Base-by-base conservation (phyloP, 2,797 vertebrate genomes). In the Pteropus rufus region DNA sequence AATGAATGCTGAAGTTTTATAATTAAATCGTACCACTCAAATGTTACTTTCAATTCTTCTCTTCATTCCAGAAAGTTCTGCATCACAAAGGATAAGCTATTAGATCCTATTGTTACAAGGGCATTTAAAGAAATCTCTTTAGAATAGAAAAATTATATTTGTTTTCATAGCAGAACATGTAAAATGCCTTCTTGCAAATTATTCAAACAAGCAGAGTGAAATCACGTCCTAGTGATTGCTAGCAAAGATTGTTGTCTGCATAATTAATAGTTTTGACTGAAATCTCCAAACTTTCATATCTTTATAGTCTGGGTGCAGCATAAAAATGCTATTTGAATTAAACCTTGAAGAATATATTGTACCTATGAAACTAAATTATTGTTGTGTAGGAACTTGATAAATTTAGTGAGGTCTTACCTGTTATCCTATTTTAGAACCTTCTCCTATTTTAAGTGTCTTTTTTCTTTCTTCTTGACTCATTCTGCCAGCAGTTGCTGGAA, bases 1-100 rank as follows among this genome's bases (percentile, higher is more conserved):
- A 98, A 91, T 49, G 54, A 95, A 75, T 94, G 83, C 69, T 89
- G 80, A 90, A 96, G 85, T 92, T 80, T 72, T 60, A 21, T 91
- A 91, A 95, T 69, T 89, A 90, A 96, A 75, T 56, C 4, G 24
- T 46, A 41, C 77, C 83, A 69, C 84, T 93, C 60, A 49, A 3
- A 34, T 89, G 31, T 60, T 84, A 79, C 46, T 97, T 95, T 77
- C 62, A 62, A 58, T 95, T 80, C 67, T 85, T 41, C 49, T 54
- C 36, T 81, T 96, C 54, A 84, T 49, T 49, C 73, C 73, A 92
- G 34, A 3, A 39, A 19, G 14, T 89, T 98, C 95, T 85, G 3
- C 76, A 69, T 72, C 24, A 23, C 34, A 90, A 97, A 96, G 10
- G 65, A 75, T 60, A 92, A 95, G 54, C 4, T 90, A 19, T 58